Conservation (phyloP, 2,797 vertebrate genomes). For the Tapirus indicus region DNA sequence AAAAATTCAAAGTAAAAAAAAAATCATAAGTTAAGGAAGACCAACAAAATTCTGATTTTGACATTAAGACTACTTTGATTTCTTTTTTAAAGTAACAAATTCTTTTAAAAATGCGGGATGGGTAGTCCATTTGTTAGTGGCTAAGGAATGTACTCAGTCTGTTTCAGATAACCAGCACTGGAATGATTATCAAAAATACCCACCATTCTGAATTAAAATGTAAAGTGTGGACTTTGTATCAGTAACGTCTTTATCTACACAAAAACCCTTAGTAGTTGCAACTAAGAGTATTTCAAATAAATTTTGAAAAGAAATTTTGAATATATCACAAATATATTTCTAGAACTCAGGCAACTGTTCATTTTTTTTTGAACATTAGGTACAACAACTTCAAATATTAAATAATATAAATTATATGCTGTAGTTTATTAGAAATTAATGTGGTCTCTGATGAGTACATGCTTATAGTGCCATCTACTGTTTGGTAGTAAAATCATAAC, state of each 20-base stretch:
- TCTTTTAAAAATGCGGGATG: background rate
- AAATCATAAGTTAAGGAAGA: background rate
- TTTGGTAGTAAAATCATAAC: slow-evolving; percentile 4
- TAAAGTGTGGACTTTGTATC: background rate
- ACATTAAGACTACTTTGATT: background rate
- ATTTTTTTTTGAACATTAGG: background rate
- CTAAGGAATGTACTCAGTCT: background rate
- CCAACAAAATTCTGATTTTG: background rate
- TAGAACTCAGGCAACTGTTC: background rate
- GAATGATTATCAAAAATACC: background rate
- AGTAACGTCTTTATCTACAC: background rate
- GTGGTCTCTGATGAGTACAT: background rate
- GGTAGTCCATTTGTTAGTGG: background rate
- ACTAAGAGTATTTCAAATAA: slow-evolving; percentile 20
- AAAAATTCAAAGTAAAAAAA: background rate
- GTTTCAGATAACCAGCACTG: background rate
- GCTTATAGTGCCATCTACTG: slow-evolving; percentile 76
- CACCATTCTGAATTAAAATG: background rate
- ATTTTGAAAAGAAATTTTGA: slow-evolving; percentile 54
- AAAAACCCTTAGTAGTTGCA: background rate
- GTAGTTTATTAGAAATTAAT: background rate
- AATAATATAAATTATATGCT: background rate
- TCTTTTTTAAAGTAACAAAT: background rate
- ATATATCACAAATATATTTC: slow-evolving; percentile 24
- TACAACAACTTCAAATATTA: background rate